phyloP scores from a whole-genome alignment of 2,888 invertebrate genomes.

The Diadegma fenestrale region DNA sequence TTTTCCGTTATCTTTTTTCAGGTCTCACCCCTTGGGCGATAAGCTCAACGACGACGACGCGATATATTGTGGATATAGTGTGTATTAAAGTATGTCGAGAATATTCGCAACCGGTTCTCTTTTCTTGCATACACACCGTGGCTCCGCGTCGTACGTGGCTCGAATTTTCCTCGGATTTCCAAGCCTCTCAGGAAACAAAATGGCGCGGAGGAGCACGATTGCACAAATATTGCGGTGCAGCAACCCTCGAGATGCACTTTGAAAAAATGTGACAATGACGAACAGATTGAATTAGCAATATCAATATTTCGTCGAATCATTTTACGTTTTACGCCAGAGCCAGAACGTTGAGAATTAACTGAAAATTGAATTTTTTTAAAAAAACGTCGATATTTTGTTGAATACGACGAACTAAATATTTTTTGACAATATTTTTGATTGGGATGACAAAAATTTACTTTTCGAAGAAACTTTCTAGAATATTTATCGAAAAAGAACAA shows the following conservation, averaged over 20 bases:
- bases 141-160: conserved; percentile 54
- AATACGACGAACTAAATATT: too few species aligned
- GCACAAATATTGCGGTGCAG: conserved; percentile 3
- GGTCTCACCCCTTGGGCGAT: conserved; percentile 24
- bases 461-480: too few species aligned
- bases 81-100: conserved; percentile 58
- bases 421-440: too few species aligned
- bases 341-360: too few species aligned
- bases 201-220: conserved; percentile 11
- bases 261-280: conserved; percentile 17
- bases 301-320: background rate
- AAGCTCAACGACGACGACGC: conserved; percentile 53
- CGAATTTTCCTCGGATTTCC: conserved; percentile 49
- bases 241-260: conserved; percentile 41
- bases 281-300: background rate
- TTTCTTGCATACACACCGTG: conserved; percentile 29
- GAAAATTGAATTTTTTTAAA: too few species aligned
- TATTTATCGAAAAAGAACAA: too few species aligned
- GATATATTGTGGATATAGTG: conserved; percentile 53
- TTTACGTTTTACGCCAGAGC: background rate
- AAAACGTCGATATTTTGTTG: too few species aligned
- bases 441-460: too few species aligned
- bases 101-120: conserved; percentile 57
- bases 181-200: conserved; percentile 18
- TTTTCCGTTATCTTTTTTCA: conserved; percentile 43